phyloP scores from a whole-genome alignment of 2,888 invertebrate species.

The Prosapia bicincta region DNA sequence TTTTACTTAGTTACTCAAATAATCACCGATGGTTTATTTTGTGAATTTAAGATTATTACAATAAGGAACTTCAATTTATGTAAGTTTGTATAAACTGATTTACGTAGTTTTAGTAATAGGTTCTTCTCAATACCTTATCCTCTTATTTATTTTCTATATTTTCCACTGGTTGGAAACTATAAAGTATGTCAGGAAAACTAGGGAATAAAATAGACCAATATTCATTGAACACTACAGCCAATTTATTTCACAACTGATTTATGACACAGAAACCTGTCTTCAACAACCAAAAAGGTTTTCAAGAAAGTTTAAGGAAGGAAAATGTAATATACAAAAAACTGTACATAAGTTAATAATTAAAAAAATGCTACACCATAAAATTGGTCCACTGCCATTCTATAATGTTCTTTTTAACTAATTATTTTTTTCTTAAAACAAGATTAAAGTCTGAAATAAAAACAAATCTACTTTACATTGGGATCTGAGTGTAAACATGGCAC shows the following conservation, averaged over 20 bases:
- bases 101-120: no score
- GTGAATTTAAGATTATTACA: no score
- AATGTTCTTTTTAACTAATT: background rate
- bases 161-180: no score
- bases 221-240: slow-evolving; percentile 19
- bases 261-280: slow-evolving; percentile 13
- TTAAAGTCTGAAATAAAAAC: background rate
- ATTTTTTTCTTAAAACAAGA: background rate
- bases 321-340: slow-evolving; percentile 13
- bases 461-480: background rate
- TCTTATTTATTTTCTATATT: no score
- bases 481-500: slow-evolving; percentile 14
- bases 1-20: no score
- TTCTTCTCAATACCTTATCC: no score
- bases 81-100: no score
- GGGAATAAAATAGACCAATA: background rate
- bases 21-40: no score
- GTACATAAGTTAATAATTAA: slow-evolving; percentile 11
- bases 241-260: slow-evolving; percentile 25
- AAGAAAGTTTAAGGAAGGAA: slow-evolving; percentile 15
- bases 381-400: slow-evolving; percentile 8
- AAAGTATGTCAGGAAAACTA: no score
- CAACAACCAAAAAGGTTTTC: slow-evolving; percentile 2
- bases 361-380: slow-evolving; percentile 18
- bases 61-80: no score